Base-by-base conservation (phyloP, 2,888 invertebrate species). In the Ametastegia equiseti region DNA sequence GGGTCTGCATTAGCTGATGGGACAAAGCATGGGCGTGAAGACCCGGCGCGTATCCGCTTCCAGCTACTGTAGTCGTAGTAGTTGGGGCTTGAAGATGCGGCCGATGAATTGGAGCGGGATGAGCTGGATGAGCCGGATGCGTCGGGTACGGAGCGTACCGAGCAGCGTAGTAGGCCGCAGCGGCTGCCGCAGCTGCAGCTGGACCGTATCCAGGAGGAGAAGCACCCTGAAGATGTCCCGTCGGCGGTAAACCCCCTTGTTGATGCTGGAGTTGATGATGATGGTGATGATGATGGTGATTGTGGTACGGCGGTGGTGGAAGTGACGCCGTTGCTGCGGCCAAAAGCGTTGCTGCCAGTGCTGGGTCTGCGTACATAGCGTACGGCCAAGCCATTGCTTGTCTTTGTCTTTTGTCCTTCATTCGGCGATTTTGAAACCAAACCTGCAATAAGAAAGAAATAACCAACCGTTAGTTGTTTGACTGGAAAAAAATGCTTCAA, bases 321-420 rank as follows among this genome's bases (percentile, higher is more conserved):
- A 95, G 95, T 11, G 95, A 94, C 2, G 95, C 96, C 7, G 97
- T 96, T 0, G 97, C 97, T 0, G 98, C 98, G 89, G 98, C 98
- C 1, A 98, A 94, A 9, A 98, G 94, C 47, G 98, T 96, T 1
- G 98, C 98, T 5, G 98, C 98, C 87, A 99, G 95, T 0, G 97
- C 96, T 0, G 98, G 98, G 88, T 99, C 98, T 39, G 97, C 96
- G 92, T 98, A 98, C 81, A 98, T 97, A 0, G 97, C 97, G 92
- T 98, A 98, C 0, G 98, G 98, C 98, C 99, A 99, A 0, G 97
- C 96, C 86, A 98, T 95, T 0, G 98, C 97, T 91, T 98, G 96
- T 19, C 98, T 94, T 90, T 99, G 99, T 0, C 99, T 94, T 89
- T 99, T 99, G 93, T 99, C 99, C 90, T 99, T 98, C 98, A 98